Evolutionary conservation across 2,113 vertebrate genomes (phyloP).

Genomic region (Halcyon malimbica): DNA sequence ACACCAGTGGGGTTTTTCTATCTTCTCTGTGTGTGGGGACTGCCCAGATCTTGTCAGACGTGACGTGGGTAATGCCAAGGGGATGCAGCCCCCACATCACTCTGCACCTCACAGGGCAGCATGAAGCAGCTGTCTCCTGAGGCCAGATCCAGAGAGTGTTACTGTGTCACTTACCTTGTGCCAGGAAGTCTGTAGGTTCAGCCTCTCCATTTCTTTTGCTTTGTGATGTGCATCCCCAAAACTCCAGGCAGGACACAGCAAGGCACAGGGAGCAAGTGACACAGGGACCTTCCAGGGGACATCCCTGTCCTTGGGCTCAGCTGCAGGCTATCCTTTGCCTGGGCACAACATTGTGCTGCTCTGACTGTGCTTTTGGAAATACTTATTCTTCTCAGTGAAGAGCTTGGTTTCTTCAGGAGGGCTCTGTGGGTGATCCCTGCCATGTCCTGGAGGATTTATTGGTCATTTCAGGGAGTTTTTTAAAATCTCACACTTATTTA

Average conservation of each 20-base stretch:
- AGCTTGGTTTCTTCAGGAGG: neutral
- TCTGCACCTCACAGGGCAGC: neutral
- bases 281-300: neutral
- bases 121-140: neutral
- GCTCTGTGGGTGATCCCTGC: neutral
- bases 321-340: neutral
- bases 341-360: neutral
- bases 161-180: neutral
- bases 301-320: neutral
- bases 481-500: constrained; percentile 15
- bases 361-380: neutral
- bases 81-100: neutral
- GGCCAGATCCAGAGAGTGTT: accelerated
- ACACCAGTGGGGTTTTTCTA: accelerated
- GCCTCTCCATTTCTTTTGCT: neutral
- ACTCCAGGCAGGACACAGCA: neutral
- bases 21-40: accelerated
- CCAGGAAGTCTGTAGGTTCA: neutral
- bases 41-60: neutral
- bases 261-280: neutral
- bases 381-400: neutral
- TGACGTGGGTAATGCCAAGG: too few species aligned
- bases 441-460: neutral
- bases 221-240: neutral
- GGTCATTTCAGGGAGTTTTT: neutral